Evolutionary conservation across 1,140 invertebrate genomes (phyloP), one percentile per base, ranked within the genome.

Genomic region (Eriosoma lanigerum): DNA sequence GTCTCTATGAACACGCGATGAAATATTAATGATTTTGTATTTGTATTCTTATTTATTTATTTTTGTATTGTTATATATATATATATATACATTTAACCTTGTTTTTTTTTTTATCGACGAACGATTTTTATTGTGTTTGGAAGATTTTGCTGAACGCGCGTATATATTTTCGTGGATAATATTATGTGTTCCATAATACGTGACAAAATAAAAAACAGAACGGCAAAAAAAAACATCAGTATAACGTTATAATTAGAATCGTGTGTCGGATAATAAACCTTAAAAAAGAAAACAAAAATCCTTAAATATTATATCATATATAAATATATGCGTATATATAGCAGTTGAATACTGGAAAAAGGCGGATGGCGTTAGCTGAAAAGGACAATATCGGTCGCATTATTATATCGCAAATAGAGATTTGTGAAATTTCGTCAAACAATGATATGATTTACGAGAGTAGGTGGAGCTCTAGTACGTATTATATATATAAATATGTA

Each of bases 401-500:
- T 50, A 72, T 72, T 48, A 17, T 13, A 62, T 62, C 32, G 3
- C 32, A 52, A 32, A 76, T 60, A 12, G n/a, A 60, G 58, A 60
- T 58, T 29, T 29, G 13, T 38, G 58, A 56, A 38, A 56, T 60
- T 17, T 17, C 44, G 26, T 76, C 50, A 76, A 58, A 75, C 72
- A 75, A 76, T 58, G 32, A 38, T 56, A 13, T 76, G 32, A 76
- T 76, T 76, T 76, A 76, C 54, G 73, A 76, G 73, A 76, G 50
- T 56, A 76, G 73, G 50, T 56, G 72, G 70, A 73, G 24, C n/a
- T n/a, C 2, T 8, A 38, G 8, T n/a, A n/a, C n/a, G n/a, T n/a
- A n/a, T n/a, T n/a, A n/a, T n/a, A n/a, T n/a, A n/a, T n/a, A n/a
- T n/a, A 38, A 8, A 19, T 3, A 19, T 32, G 62, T 38, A 9